These are phyloP conservation scores for Aphyosemion australe DNA, from an alignment of 2,113 vertebrate genomes.

Conservation along the genomic window DNA sequence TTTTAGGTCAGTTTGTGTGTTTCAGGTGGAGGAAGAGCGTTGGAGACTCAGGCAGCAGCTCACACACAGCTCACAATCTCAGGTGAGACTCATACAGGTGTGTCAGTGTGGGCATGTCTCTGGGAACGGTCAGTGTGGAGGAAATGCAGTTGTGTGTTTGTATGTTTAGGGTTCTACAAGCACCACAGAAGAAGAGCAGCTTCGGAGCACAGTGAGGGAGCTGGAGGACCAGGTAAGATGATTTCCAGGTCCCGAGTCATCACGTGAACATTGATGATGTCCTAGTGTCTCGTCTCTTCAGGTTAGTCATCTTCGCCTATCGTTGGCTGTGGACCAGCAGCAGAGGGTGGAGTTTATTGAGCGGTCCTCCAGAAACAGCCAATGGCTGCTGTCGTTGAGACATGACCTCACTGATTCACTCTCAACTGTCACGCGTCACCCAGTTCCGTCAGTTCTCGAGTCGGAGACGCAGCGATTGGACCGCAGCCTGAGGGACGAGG, in stretches of 20 bases:
- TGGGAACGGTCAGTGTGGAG: background rate
- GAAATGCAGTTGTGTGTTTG: constrained; percentile 3
- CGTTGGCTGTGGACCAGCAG: constrained; percentile 58
- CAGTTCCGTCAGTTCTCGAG: constrained; percentile 68
- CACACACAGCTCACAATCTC: constrained; percentile 26
- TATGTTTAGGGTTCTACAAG: constrained; percentile 15
- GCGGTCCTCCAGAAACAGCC: constrained; percentile 68
- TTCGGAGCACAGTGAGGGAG: constrained; percentile 48
- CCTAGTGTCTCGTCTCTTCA: constrained; percentile 22
- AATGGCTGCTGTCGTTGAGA: constrained; percentile 66
- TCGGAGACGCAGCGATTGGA: constrained; percentile 76
- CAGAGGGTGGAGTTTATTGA: constrained; percentile 73
- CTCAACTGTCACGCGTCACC: constrained; percentile 54
- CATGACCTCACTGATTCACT: constrained; percentile 72
- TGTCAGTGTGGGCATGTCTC: background rate
- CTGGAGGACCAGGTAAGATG: constrained; percentile 71
- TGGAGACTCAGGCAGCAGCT: constrained; percentile 49
- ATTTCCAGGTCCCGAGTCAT: background rate
- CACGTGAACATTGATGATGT: constrained; percentile 16
- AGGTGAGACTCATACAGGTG: constrained; percentile 38
- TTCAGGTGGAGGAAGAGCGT: constrained; percentile 68
- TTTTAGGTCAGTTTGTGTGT: constrained; percentile 13
- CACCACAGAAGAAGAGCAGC: constrained; percentile 43
- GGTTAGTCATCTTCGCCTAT: constrained; percentile 66
- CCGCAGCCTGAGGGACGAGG: constrained; percentile 73